These are phyloP conservation scores for Parnassius orleans DNA, from an alignment of 2,888 invertebrate species.

Conservation along the genomic window DNA sequence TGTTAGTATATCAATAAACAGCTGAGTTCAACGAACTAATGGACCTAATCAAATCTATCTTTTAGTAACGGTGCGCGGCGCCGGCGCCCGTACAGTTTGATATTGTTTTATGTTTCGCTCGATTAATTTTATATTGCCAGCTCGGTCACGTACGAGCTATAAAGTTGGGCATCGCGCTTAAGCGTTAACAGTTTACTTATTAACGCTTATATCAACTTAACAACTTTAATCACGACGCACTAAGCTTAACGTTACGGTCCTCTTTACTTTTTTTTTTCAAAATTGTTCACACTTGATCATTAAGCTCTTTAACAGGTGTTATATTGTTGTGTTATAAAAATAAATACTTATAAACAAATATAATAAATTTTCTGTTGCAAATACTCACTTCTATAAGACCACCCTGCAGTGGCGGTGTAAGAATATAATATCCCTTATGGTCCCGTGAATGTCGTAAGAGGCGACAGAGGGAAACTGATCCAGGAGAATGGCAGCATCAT, in stretches of 20 bases:
- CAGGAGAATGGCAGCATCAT: not conserved
- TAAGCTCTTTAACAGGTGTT: too few relatives aligned
- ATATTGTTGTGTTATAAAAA: too few relatives aligned
- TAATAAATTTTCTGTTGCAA: too few relatives aligned
- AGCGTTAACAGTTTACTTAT: slow-evolving; percentile 9
- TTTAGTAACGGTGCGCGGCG: slow-evolving; percentile 51
- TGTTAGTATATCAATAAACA: slow-evolving; percentile 14
- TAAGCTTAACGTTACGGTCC: not conserved
- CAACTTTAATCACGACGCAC: slow-evolving; percentile 1
- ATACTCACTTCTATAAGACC: not conserved
- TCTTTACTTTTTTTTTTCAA: too few relatives aligned
- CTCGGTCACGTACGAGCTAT: slow-evolving; percentile 30
- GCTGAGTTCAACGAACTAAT: slow-evolving; percentile 31
- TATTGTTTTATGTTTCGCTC: slow-evolving; percentile 56
- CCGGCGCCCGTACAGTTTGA: slow-evolving; percentile 48
- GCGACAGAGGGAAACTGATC: too few relatives aligned
- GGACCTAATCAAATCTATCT: slow-evolving; percentile 32
- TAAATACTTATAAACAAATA: too few relatives aligned
- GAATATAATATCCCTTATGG: too few relatives aligned
- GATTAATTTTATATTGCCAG: slow-evolving; percentile 53
- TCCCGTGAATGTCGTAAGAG: too few relatives aligned
- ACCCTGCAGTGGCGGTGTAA: not conserved
- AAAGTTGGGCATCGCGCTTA: slow-evolving; percentile 16
- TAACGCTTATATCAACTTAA: slow-evolving; percentile 14
- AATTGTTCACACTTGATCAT: too few relatives aligned